Evolutionary conservation across 2,888 invertebrate genomes (phyloP).

Genomic region (Drosophila subquinaria): DNA sequence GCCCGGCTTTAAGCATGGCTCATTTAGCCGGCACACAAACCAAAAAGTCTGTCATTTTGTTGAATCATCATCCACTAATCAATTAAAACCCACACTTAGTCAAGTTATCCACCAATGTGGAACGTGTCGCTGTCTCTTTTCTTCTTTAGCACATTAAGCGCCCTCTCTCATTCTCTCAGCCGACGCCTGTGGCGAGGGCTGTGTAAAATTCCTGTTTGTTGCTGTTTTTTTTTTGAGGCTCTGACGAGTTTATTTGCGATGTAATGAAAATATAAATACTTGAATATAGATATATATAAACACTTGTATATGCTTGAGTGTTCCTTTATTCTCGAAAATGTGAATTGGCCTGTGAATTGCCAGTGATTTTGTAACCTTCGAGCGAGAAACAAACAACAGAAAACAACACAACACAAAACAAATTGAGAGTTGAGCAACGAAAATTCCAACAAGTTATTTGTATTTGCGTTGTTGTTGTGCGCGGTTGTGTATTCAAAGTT

Average conservation of each 20-base stretch:
- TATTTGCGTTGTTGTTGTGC: slow-evolving; percentile 17
- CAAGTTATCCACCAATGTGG: slow-evolving; percentile 29
- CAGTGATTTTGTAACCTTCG: slow-evolving; percentile 75
- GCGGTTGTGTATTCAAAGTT: slow-evolving; percentile 20
- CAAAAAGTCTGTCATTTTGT: slow-evolving; percentile 36
- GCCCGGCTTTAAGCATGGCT: slow-evolving; percentile 32
- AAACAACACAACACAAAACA: slow-evolving; percentile 27
- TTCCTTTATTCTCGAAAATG: slow-evolving; percentile 57
- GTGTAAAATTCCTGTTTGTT: slow-evolving; percentile 66
- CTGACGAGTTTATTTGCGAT: slow-evolving; percentile 64
- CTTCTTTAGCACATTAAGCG: neutral
- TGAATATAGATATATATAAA: neutral
- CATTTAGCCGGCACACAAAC: slow-evolving; percentile 36
- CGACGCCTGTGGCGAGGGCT: slow-evolving; percentile 12
- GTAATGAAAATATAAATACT: slow-evolving; percentile 58
- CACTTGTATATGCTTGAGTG: slow-evolving; percentile 25
- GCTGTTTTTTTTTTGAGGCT: slow-evolving; percentile 24
- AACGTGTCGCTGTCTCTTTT: slow-evolving; percentile 9
- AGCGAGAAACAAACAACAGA: slow-evolving; percentile 43
- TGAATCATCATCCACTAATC: slow-evolving; percentile 26
- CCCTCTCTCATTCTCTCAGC: slow-evolving; percentile 5
- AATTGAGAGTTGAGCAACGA: slow-evolving; percentile 20
- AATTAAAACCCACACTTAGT: slow-evolving; percentile 36
- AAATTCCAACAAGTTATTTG: slow-evolving; percentile 55
- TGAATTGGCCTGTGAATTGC: slow-evolving; percentile 48